Conservation (phyloP, 1,140 invertebrate species). For the Procambarus virginalis region DNA sequence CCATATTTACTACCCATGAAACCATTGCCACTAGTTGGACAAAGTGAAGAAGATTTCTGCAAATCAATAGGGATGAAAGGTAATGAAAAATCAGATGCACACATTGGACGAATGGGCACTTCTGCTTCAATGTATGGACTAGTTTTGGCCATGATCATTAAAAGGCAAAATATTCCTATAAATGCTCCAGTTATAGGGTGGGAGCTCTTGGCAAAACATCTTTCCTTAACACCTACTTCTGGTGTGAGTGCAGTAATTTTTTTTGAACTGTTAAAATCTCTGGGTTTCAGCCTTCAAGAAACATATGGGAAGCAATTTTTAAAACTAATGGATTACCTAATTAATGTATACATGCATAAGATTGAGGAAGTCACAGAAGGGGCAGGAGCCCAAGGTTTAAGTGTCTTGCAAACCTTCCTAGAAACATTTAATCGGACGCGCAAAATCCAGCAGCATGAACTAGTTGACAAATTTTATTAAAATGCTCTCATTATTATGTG, state of each 20-base stretch:
- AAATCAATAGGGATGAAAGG: background rate
- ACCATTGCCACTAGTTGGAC: background rate
- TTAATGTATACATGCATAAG: conserved; percentile 6
- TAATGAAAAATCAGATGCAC: conserved; percentile 11
- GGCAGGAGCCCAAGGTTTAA: background rate
- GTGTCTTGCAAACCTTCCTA: conserved; percentile 6
- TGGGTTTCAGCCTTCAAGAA: conserved; percentile 17
- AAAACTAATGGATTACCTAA: conserved; percentile 30
- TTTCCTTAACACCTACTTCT: conserved; percentile 9
- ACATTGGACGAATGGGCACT: conserved; percentile 21
- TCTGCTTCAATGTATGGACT: conserved; percentile 26
- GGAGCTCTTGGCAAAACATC: conserved; percentile 21
- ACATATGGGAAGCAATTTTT: conserved; percentile 34
- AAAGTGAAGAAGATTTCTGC: conserved; percentile 16
- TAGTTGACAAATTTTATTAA: background rate
- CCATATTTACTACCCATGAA: conserved; percentile 18
- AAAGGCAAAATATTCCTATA: conserved; percentile 3
- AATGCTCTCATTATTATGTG: too few species aligned
- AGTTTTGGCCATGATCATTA: conserved; percentile 23
- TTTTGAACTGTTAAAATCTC: background rate
- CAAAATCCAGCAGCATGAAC: background rate
- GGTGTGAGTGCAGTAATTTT: conserved; percentile 17
- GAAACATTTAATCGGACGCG: background rate
- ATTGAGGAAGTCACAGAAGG: conserved; percentile 9
- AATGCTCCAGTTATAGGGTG: conserved; percentile 25